phyloP scores from a whole-genome alignment of 2,113 vertebrate species.

The Barbus barbus region DNA sequence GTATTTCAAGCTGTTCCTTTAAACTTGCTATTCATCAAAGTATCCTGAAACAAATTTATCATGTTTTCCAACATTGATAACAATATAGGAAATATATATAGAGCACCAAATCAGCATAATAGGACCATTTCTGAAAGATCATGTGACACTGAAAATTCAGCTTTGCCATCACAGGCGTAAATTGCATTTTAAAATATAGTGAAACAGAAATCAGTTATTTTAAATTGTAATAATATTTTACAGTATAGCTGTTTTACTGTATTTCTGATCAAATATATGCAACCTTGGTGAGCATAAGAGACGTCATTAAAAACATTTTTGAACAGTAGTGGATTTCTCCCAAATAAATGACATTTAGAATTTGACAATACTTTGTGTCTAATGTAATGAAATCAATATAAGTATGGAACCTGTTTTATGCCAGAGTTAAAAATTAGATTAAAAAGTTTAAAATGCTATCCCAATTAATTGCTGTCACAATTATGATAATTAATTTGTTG shows the following conservation, averaged over 20 bases:
- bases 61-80: not conserved
- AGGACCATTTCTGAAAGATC: not conserved
- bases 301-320: too few relatives aligned
- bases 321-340: not conserved
- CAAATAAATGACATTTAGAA: not conserved
- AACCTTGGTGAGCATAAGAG: not conserved
- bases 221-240: not conserved
- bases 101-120: not conserved
- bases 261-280: not conserved
- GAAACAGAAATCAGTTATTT: not conserved
- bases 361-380: not conserved
- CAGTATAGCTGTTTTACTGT: not conserved
- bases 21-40: not conserved
- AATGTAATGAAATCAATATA: not conserved
- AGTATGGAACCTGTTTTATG: not conserved
- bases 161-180: not conserved
- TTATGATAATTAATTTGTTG: not conserved
- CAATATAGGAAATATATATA: not conserved
- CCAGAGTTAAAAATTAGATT: not conserved
- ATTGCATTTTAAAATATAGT: not conserved
- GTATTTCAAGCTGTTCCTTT: not conserved
- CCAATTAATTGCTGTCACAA: too few relatives aligned
- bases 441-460: too few relatives aligned
- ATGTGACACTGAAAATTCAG: not conserved
- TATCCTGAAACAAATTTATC: not conserved